Evolutionary conservation across 1,140 invertebrate species (phyloP).

Genomic region (Drosophila ananassae): DNA sequence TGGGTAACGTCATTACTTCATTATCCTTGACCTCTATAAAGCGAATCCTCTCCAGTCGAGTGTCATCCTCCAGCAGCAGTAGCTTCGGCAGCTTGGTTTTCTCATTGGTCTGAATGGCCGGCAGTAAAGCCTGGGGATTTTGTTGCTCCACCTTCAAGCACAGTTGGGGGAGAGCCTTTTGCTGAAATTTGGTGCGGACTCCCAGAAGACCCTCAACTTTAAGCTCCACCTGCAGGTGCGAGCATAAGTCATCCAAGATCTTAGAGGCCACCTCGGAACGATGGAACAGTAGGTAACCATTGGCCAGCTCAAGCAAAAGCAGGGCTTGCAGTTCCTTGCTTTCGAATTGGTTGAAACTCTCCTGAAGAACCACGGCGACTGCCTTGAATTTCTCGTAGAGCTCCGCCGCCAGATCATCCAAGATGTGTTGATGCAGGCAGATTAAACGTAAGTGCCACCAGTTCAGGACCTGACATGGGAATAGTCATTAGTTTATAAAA

Average conservation of each 20-base stretch:
- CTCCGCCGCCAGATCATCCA: slow-evolving; percentile 89
- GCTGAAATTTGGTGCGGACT: slow-evolving; percentile 95
- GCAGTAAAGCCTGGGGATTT: slow-evolving; percentile 59
- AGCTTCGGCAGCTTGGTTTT: slow-evolving; percentile 86
- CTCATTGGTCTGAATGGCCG: slow-evolving; percentile 84
- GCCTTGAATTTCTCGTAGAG: slow-evolving; percentile 87
- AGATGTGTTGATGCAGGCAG: slow-evolving; percentile 89
- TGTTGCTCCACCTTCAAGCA: slow-evolving; percentile 85
- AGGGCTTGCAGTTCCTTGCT: slow-evolving; percentile 86
- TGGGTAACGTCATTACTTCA: slow-evolving; percentile 86
- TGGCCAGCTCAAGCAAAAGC: slow-evolving; percentile 90
- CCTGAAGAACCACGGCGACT: slow-evolving; percentile 86
- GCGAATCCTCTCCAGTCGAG: slow-evolving; percentile 90
- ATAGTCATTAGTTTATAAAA: no score
- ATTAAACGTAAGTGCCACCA: slow-evolving; percentile 92
- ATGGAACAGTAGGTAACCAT: slow-evolving; percentile 90
- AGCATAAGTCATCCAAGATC: slow-evolving; percentile 87
- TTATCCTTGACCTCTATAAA: slow-evolving; percentile 87
- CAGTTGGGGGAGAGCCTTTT: slow-evolving; percentile 92
- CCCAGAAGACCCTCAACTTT: slow-evolving; percentile 89
- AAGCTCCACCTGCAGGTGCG: slow-evolving; percentile 87
- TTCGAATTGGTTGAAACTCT: slow-evolving; percentile 74
- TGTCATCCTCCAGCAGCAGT: slow-evolving; percentile 92
- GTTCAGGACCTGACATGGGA: slow-evolving; percentile 37
- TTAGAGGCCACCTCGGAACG: slow-evolving; percentile 88